Percentiles rank a stretch among this genome's conserved stretches.
Conservation (phyloP, 1,140 invertebrate genomes). For the Nixonia krombeini region DNA sequence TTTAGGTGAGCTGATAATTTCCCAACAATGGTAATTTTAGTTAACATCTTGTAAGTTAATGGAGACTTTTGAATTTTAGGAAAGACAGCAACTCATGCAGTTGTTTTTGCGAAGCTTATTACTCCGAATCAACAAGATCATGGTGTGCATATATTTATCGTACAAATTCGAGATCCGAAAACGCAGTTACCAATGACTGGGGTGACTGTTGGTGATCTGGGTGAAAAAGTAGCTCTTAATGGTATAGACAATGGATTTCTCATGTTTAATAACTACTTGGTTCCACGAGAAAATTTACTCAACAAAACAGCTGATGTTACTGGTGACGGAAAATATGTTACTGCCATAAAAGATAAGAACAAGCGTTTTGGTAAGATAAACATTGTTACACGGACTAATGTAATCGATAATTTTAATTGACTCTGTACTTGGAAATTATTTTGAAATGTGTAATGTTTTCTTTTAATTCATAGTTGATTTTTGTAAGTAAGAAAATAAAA, state of each 20-base stretch:
- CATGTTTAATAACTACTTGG: conserved; percentile 87
- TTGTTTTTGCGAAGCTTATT: conserved; percentile 89
- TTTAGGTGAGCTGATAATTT: conserved; percentile 76
- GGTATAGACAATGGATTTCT: conserved; percentile 94
- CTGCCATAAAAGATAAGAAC: conserved; percentile 81
- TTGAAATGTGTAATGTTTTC: no score
- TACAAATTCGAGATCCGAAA: conserved; percentile 83
- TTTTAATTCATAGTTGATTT: no score
- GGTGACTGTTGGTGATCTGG: conserved; percentile 85
- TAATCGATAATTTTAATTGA: conserved; percentile 9
- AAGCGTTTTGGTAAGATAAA: conserved; percentile 77
- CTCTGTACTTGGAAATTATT: no score
- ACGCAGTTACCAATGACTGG: conserved; percentile 82
- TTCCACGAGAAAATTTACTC: conserved; percentile 85
- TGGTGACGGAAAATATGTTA: conserved; percentile 85
- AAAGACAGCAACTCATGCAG: conserved; percentile 88
- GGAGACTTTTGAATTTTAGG: conserved; percentile 70
- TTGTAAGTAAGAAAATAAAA: no score
- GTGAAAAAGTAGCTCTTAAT: conserved; percentile 89
- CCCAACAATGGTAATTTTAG: neutral
- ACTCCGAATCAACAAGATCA: conserved; percentile 83
- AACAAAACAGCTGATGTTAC: conserved; percentile 92
- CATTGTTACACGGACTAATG: neutral
- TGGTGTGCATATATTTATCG: conserved; percentile 89
- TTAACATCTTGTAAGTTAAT: no score